Conservation (phyloP, 2,888 invertebrate genomes). For the Nomada ruficornis region DNA sequence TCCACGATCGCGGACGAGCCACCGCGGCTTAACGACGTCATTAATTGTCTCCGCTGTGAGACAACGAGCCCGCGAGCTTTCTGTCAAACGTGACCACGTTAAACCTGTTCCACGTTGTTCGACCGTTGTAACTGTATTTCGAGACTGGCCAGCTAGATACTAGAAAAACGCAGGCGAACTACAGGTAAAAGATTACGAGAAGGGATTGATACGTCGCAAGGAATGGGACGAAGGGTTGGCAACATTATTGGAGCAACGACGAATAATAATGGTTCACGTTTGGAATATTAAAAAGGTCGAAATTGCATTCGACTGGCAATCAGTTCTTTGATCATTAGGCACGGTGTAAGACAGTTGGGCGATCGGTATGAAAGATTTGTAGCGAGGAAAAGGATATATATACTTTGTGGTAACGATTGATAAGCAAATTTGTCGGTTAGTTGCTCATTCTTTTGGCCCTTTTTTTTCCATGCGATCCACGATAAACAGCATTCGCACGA, state of each 20-base stretch:
- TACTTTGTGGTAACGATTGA: conserved; percentile 3
- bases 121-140: conserved; percentile 55
- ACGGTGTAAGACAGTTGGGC: not conserved
- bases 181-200: too few species aligned
- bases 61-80: conserved; percentile 46
- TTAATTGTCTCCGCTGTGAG: conserved; percentile 58
- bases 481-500: conserved; percentile 10
- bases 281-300: too few species aligned
- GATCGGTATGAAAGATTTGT: not conserved
- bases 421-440: conserved; percentile 3
- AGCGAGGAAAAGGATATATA: not conserved
- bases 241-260: too few species aligned
- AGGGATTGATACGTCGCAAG: too few species aligned
- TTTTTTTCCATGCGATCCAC: conserved; percentile 13
- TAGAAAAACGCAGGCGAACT: not conserved
- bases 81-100: conserved; percentile 37
- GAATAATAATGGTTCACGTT: too few species aligned
- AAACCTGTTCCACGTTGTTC: conserved; percentile 49
- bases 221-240: too few species aligned
- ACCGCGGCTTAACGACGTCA: conserved; percentile 53
- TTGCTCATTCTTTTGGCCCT: not conserved
- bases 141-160: not conserved
- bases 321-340: too few species aligned
- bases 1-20: conserved; percentile 38
- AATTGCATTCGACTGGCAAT: too few species aligned